Evolutionary conservation across 2,888 invertebrate genomes (phyloP), one percentile per base, ranked within the genome.

Genomic region (Drosophila aldrichi): DNA sequence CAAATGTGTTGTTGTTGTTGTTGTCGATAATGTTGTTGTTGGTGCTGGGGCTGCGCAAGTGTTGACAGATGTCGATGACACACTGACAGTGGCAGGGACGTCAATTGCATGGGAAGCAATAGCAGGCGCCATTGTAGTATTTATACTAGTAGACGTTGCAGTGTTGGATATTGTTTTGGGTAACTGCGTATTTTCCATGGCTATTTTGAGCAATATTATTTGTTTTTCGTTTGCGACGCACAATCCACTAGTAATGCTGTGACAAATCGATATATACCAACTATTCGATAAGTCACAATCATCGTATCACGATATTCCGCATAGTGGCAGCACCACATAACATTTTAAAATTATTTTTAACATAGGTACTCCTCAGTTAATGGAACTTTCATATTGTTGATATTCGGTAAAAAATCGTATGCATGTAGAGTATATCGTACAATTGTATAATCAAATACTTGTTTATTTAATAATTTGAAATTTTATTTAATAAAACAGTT

Each of bases 11-110:
- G 61, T 10, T 46, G 58, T 59, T 64, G 70, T 29, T 70, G 59
- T 49, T 32, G 58, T 38, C 14, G 48, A 38, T 29, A 29, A 29
- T 32, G 36, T 20, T 61, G 57, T 36, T 77, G 74, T 25, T 49
- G 69, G 43, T 34, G 59, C 60, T 55, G 71, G 79, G 62, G 70
- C 79, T 75, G 72, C 71, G 68, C 61, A 60, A 70, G 55, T 70
- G 67, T 70, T 77, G 77, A 79, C 75, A 78, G 71, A 78, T 71
- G 75, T 78, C 75, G 75, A 70, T 78, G 77, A 70, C 78, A 77
- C 65, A 78, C 60, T 77, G 77, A 78, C 74, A 77, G 78, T 58
- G 20, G 71, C 55, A 62, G 79, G 49, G 65, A 73, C 79, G 75
- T 72, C 81, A 66, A 59, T 70, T 68, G 69, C 41, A 22, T 61